Base-by-base conservation (phyloP, 1,140 invertebrate genomes). In the Homalodisca vitripennis region DNA sequence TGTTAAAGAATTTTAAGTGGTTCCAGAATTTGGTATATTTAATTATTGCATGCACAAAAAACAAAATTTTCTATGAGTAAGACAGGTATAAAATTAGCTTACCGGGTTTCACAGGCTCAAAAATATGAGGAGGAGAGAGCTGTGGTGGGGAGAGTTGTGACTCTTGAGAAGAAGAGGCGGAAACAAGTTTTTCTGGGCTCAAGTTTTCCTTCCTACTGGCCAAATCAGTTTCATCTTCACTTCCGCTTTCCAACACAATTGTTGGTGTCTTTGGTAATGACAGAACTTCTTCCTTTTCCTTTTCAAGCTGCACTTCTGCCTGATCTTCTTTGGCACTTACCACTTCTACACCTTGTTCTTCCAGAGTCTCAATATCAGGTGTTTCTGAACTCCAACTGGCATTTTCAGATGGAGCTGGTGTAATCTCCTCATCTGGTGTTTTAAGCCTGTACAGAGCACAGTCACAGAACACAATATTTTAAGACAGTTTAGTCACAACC, bases 361-460 rank as follows among this genome's bases (percentile, higher is more conserved):
- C 14, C 6, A 70, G 22, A 20, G 57, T 34, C 27, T 24, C 20
- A 1, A 60, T 30, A n/a, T 32, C 10, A 3, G 67, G 67, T 22
- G n/a, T 34, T 20, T 31, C 60, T 27, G 60, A 32, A 3, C 2
- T 60, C 41, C 66, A 55, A 46, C 68, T 69, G 3, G 68, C 69
- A 17, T 73, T 66, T 22, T 73, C 74, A 1, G 71, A 55, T 20
- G 78, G 77, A 3, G 77, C 63, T 31, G 78, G 77, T 31, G 78
- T 79, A 20, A 63, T 70, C n/a, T 73, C 69, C 2, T 74, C 74
- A 20, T 74, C 73, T 12, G 76, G 77, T 22, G 77, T 77, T 41
- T 69, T 65, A 13, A 57, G 70, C 26, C 70, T 72, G 64, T 6
- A 71, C n/a, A 68, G 22, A 31, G 26, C 48, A 53, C 10, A 53